Evolutionary conservation across 2,797 vertebrate species (phyloP).

Genomic region (Alexandromys oeconomus): DNA sequence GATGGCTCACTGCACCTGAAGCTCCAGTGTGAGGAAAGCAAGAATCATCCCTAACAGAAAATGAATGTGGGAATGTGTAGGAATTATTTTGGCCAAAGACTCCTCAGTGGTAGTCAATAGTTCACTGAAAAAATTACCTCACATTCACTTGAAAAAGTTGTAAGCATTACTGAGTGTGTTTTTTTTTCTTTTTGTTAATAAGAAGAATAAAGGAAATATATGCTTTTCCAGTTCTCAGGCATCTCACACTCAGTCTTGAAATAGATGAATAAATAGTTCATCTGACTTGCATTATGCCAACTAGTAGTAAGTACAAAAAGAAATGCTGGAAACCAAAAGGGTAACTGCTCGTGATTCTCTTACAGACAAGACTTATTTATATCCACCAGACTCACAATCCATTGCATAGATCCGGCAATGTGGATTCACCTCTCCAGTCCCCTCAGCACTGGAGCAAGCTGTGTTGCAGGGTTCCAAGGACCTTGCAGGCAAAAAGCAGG

Average conservation of each 20-base stretch:
- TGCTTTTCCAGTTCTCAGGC: neutral
- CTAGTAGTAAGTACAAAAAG: neutral
- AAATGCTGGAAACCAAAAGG: neutral
- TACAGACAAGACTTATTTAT: neutral
- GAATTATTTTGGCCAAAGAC: neutral
- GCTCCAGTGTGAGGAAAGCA: neutral
- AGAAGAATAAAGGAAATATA: neutral
- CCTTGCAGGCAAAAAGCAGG: too few species aligned
- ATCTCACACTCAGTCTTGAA: neutral
- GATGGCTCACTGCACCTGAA: neutral
- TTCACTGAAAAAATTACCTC: neutral
- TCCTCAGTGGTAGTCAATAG: neutral
- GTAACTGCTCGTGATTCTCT: neutral
- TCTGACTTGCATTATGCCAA: neutral
- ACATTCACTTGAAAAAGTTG: neutral
- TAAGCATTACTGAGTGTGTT: neutral
- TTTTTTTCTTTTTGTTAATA: neutral
- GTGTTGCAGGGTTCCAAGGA: too few species aligned
- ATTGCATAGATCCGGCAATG: neutral
- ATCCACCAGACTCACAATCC: neutral
- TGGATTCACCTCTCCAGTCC: too few species aligned
- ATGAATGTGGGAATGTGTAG: neutral
- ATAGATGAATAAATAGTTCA: conserved; percentile 45
- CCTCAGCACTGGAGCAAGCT: too few species aligned
- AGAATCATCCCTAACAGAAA: neutral